Conservation (phyloP, 2,888 invertebrate species). For the Cyclophora albipunctata region DNA sequence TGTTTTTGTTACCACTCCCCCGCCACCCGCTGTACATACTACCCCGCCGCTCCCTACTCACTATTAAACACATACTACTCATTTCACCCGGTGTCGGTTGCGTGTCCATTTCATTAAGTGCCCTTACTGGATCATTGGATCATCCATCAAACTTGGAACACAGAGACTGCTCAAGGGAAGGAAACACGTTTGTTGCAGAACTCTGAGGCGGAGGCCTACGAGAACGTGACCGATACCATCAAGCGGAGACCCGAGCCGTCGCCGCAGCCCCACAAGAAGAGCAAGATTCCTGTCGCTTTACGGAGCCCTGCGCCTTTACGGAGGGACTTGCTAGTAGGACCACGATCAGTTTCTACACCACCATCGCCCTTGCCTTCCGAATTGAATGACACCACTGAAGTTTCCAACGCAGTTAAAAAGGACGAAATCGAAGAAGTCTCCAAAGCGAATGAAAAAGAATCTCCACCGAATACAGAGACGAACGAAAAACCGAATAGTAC, state of each 20-base stretch:
- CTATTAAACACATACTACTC: too few relatives aligned
- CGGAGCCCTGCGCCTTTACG: conserved; percentile 58
- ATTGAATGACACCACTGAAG: neutral
- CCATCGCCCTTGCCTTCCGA: neutral
- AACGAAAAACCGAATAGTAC: too few relatives aligned
- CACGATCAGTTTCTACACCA: neutral
- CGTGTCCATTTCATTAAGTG: neutral
- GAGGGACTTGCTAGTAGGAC: conserved; percentile 29
- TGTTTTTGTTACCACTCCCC: neutral
- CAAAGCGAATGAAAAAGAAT: too few relatives aligned
- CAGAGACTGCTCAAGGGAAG: conserved; percentile 1
- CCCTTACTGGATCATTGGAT: conserved; percentile 12
- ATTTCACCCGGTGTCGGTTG: too few relatives aligned
- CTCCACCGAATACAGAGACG: too few relatives aligned
- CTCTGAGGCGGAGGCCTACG: conserved; percentile 52
- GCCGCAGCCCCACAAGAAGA: conserved; percentile 52
- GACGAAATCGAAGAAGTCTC: too few relatives aligned
- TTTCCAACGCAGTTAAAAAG: too few relatives aligned
- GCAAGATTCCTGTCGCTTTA: conserved; percentile 60
- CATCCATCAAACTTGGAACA: conserved; percentile 25
- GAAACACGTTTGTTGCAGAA: conserved; percentile 42
- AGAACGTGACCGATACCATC: conserved; percentile 79
- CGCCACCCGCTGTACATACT: neutral
- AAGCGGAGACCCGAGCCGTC: conserved; percentile 74
- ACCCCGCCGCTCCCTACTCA: conserved; percentile 1